Percentiles rank a stretch among this genome's conserved stretches.
phyloP scores from a whole-genome alignment of 2,888 invertebrate species.

The Drosophila melanosoma region DNA sequence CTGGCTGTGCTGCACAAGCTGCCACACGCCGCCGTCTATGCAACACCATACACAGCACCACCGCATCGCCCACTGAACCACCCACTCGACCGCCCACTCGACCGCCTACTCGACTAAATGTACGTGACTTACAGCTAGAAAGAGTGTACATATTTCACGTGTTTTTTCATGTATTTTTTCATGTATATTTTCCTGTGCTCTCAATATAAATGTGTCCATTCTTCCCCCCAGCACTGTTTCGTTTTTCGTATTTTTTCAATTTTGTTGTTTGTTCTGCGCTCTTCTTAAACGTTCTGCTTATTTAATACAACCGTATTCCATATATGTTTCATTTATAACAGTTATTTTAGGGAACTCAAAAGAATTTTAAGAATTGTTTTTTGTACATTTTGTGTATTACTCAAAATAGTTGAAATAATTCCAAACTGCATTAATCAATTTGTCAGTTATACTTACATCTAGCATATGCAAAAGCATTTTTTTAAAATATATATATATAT shows the following conservation, averaged over 20 bases:
- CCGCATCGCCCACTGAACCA: neutral
- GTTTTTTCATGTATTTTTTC: neutral
- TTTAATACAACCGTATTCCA: neutral
- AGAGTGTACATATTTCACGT: conserved; percentile 1
- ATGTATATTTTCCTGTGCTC: neutral
- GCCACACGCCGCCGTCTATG: no score
- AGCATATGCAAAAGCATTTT: conserved; percentile 36
- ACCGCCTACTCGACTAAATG: neutral
- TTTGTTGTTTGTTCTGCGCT: neutral
- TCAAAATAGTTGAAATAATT: conserved; percentile 1
- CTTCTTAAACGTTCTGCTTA: conserved; percentile 4
- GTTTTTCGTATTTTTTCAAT: neutral
- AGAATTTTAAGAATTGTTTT: neutral
- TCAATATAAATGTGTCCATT: neutral
- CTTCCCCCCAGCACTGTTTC: no score
- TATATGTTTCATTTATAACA: neutral
- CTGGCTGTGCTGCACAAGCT: no score
- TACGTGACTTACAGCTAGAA: conserved; percentile 19
- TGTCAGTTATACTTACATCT: conserved; percentile 33
- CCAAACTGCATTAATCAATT: neutral
- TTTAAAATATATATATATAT: no score
- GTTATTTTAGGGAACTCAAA: no score
- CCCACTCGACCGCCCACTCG: neutral
- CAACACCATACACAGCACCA: no score
- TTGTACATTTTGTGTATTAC: neutral